Conservation (phyloP, 1,140 invertebrate species). For the Pseudomyrmex gracilis region DNA sequence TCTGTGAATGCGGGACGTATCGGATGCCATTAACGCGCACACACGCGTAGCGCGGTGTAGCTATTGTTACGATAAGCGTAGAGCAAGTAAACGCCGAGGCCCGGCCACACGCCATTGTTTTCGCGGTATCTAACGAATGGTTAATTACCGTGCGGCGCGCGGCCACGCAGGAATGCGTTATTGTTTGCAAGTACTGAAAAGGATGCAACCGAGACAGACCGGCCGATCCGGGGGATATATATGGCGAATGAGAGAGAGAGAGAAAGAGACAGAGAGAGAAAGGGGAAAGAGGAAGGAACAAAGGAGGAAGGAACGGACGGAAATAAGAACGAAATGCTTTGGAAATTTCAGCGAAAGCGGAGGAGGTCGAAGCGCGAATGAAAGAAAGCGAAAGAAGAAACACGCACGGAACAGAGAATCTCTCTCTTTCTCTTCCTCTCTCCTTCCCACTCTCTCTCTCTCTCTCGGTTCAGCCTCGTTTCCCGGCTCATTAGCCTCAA, state of each 20-base stretch:
- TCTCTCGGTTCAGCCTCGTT: slow-evolving; percentile 43
- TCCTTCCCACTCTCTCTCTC: background rate
- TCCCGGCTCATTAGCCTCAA: slow-evolving; percentile 50
- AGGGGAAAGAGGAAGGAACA: too few species aligned
- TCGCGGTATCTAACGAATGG: slow-evolving; percentile 42
- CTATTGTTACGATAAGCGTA: slow-evolving; percentile 17
- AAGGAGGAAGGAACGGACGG: background rate
- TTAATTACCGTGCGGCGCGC: slow-evolving; percentile 38
- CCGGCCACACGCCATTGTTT: slow-evolving; percentile 19
- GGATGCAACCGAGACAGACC: slow-evolving; percentile 16
- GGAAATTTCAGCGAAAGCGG: slow-evolving; percentile 35
- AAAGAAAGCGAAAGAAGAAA: background rate
- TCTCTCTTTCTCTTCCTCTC: background rate
- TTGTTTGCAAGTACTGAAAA: slow-evolving; percentile 55
- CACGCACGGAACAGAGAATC: background rate
- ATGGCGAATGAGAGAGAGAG: background rate
- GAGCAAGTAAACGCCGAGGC: slow-evolving; percentile 11
- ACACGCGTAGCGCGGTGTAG: background rate
- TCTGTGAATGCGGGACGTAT: too few species aligned
- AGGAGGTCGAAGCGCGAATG: slow-evolving; percentile 17
- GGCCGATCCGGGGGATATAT: slow-evolving; percentile 15
- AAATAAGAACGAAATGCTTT: slow-evolving; percentile 27
- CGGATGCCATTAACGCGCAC: too few species aligned
- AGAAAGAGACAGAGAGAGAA: too few species aligned
- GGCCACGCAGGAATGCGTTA: slow-evolving; percentile 38